Evolutionary conservation across 2,113 vertebrate species (phyloP).

Genomic region (Etheostoma cragini): DNA sequence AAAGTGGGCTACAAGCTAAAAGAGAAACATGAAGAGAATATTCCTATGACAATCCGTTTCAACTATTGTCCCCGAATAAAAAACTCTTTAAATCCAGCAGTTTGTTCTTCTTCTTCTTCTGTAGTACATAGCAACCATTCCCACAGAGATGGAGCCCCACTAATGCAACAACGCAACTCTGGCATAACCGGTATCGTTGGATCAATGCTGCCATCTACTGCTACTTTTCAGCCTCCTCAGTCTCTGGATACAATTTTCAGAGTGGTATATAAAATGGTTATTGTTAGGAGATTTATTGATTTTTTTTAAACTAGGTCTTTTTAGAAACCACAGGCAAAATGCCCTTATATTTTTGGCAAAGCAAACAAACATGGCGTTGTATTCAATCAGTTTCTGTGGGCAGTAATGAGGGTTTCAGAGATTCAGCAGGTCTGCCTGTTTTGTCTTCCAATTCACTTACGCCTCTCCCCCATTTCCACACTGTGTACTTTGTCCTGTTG

Average conservation of each 20-base stretch:
- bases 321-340: not conserved
- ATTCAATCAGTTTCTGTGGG: not conserved
- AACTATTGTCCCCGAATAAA: slow-evolving; percentile 24
- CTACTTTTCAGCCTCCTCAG: not conserved
- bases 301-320: not conserved
- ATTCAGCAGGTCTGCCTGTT: slow-evolving; percentile 38
- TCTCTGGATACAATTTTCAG: not conserved
- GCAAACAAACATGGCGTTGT: not conserved
- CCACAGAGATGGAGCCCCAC: slow-evolving; percentile 19
- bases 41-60: slow-evolving; percentile 44
- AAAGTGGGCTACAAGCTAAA: slow-evolving; percentile 33
- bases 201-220: slow-evolving; percentile 83
- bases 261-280: not conserved
- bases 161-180: no score
- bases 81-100: not conserved
- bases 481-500: slow-evolving; percentile 25
- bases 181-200: slow-evolving; percentile 24
- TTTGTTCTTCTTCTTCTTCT: slow-evolving; percentile 9
- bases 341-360: not conserved
- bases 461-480: slow-evolving; percentile 32
- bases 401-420: slow-evolving; percentile 13
- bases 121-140: slow-evolving; percentile 33
- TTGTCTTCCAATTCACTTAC: slow-evolving; percentile 17
- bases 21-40: slow-evolving; percentile 46
- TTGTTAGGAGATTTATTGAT: not conserved